A percentile compares a stretch with the other conserved stretches of the same genome.
Conservation (phyloP, 2,888 invertebrate species). For the Drosophila subsilvestris region DNA sequence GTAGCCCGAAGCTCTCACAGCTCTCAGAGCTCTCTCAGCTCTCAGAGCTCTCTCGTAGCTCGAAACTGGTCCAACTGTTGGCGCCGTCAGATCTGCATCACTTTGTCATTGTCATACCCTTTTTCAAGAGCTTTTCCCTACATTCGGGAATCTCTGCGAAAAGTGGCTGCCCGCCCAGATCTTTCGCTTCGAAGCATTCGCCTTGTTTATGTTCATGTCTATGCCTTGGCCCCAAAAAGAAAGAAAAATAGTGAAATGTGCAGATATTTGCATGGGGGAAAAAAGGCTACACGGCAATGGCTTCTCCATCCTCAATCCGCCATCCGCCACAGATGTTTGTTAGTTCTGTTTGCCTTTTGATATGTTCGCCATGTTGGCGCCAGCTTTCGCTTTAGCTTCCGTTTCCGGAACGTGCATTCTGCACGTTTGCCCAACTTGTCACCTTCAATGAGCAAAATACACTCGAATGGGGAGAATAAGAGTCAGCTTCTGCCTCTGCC, state of each 20-base stretch:
- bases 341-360: constrained; percentile 56
- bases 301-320: background rate
- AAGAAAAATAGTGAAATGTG: constrained; percentile 16
- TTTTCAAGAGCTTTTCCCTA: constrained; percentile 47
- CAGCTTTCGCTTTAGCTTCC: constrained; percentile 42
- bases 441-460: constrained; percentile 54
- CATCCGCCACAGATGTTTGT: constrained; percentile 53
- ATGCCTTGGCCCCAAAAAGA: constrained; percentile 6
- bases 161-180: constrained; percentile 38
- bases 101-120: constrained; percentile 80
- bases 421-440: constrained; percentile 70
- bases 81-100: constrained; percentile 76
- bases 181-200: constrained; percentile 11
- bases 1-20: no score
- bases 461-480: constrained; percentile 11
- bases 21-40: background rate
- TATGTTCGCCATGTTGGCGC: constrained; percentile 40
- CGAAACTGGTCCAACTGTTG: constrained; percentile 37
- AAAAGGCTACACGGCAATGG: constrained; percentile 28
- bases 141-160: constrained; percentile 42
- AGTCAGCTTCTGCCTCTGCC: background rate
- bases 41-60: no score
- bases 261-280: constrained; percentile 59
- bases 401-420: constrained; percentile 53
- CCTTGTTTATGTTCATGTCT: constrained; percentile 47